A percentile compares a stretch with the other conserved stretches of the same genome.
These are phyloP conservation scores for Mechanitis mazaeus DNA, from an alignment of 2,888 invertebrate genomes.

Conservation along the genomic window DNA sequence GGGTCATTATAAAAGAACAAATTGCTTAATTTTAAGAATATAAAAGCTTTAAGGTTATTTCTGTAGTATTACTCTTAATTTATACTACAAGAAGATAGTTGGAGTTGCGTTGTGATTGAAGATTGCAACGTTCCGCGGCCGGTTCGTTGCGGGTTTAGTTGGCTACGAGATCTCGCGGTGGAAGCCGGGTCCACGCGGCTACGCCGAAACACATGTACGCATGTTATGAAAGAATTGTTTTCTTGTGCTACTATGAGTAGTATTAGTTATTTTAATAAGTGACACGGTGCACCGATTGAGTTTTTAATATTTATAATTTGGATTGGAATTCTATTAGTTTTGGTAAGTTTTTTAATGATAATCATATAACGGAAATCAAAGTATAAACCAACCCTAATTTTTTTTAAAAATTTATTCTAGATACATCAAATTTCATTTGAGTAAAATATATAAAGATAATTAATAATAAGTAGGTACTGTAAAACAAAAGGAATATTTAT, in stretches of 20 bases:
- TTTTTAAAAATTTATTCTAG: too few species aligned
- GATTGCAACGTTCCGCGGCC: conserved; percentile 37
- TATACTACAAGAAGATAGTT: background rate
- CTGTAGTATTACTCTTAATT: background rate
- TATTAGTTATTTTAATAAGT: conserved; percentile 20
- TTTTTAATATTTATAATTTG: conserved; percentile 20
- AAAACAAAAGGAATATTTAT: too few species aligned
- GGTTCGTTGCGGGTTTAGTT: conserved; percentile 43
- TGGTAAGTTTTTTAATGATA: conserved; percentile 14
- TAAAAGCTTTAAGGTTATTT: background rate
- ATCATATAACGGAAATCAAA: background rate
- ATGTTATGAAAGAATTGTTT: conserved; percentile 14
- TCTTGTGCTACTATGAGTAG: conserved; percentile 11
- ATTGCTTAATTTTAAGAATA: background rate
- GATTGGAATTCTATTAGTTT: conserved; percentile 19
- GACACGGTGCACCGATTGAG: conserved; percentile 22
- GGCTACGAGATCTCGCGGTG: conserved; percentile 45
- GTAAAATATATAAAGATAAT: too few species aligned
- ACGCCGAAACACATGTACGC: conserved; percentile 28
- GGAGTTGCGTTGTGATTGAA: conserved; percentile 32
- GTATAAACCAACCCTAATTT: too few species aligned
- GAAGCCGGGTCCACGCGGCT: conserved; percentile 35
- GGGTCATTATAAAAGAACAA: too few species aligned
- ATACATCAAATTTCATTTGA: too few species aligned
- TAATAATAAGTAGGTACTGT: too few species aligned